Conservation (phyloP, 2,113 vertebrate species). For the Balaeniceps rex region DNA sequence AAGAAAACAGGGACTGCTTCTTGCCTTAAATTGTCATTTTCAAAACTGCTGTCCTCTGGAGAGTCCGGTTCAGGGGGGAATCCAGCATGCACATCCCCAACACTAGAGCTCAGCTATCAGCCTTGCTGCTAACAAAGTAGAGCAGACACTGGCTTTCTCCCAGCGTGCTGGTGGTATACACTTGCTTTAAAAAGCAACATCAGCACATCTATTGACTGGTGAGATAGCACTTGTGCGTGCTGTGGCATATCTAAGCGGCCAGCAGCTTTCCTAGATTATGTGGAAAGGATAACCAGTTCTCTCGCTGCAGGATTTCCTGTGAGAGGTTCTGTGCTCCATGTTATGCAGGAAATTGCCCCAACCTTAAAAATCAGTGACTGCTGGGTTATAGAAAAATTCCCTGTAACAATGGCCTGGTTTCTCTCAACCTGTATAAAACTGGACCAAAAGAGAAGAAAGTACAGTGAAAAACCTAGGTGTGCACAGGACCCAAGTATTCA, state of each 20-base stretch:
- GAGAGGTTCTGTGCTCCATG: neutral
- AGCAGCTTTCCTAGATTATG: neutral
- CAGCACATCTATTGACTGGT: neutral
- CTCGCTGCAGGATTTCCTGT: neutral
- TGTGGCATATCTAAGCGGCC: neutral
- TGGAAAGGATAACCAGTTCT: neutral
- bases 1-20: neutral
- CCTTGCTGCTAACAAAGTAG: neutral
- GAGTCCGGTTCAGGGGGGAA: neutral
- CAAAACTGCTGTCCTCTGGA: neutral
- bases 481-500: neutral
- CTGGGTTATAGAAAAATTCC: neutral
- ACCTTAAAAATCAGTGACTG: neutral
- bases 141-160: neutral
- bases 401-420: neutral
- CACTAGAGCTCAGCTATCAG: neutral
- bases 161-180: fast-evolving
- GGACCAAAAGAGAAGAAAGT: neutral
- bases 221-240: neutral
- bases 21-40: neutral
- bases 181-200: neutral
- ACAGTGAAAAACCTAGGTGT: neutral
- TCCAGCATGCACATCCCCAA: neutral
- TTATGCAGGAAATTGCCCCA: neutral
- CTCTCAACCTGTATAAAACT: neutral